Evolutionary conservation across 2,797 vertebrate species (phyloP), one percentile per base, ranked within the genome.

Genomic region (Etheostoma perlongum): DNA sequence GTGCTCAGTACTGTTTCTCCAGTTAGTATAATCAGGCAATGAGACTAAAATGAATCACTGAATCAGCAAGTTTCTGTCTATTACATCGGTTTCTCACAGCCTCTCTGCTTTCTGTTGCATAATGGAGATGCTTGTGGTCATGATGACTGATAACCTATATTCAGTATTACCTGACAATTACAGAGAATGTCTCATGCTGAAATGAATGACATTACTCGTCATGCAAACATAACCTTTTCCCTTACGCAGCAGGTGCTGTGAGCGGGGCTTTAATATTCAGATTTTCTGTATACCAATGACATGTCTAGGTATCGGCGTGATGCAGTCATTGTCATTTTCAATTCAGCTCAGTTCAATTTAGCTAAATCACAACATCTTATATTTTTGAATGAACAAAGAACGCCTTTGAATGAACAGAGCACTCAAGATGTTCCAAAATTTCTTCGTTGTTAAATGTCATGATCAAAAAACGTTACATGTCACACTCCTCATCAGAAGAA

Each of bases 401-500:
- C 27, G 5, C 7, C 3, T 27, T n/a, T 65, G 3, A 73, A 63
- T 49, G 18, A 72, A 47, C 21, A 30, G 1, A 21, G 46, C 23
- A 69, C 15, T 46, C 44, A 13, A 49, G 19, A 61, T 11, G 14
- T 59, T 68, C 15, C 13, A 69, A 25, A 42, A 78, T 64, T 14
- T 16, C 15, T 61, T 58, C 4, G 47, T 1, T 81, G 30, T 59
- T 44, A 9, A 2, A 53, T 59, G 23, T 54, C 16, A 30, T 36
- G 36, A 36, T 59, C 3, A 51, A 66, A 54, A 57, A 52, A 52
- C 21, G 7, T 78, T 76, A 91, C 0, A 74, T 63, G 70, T 87
- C 72, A 44, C 46, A 74, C 42, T 95, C 94, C 2, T 95, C 94
- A 64, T 94, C 95, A 49, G 94, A 95, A 6, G 95, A 95, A 6